These are phyloP conservation scores for Platysteira castanea DNA, from an alignment of 2,113 vertebrate species.

Conservation along the genomic window DNA sequence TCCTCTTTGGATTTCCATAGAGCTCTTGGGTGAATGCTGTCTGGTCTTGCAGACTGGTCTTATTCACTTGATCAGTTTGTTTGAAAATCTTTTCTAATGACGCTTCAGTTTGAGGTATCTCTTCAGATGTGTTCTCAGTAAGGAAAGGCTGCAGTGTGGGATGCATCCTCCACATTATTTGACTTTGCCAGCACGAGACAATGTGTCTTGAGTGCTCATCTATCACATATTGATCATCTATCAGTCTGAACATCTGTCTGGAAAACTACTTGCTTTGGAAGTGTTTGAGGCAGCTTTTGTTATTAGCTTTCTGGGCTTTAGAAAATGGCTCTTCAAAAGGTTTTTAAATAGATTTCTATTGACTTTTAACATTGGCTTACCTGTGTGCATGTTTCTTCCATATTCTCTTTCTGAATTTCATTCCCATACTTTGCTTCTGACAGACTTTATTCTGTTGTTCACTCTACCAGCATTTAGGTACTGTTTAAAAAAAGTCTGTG, in stretches of 20 bases:
- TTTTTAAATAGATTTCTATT: not conserved
- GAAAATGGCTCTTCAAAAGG: not conserved
- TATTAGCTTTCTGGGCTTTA: not conserved
- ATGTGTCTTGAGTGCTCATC: not conserved
- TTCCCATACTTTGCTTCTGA: not conserved
- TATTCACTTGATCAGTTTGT: not conserved
- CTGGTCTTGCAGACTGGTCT: not conserved
- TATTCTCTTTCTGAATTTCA: not conserved
- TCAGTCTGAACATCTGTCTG: not conserved
- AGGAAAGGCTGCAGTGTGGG: not conserved
- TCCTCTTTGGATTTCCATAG: not conserved
- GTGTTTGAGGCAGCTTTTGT: not conserved
- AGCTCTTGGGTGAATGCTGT: not conserved
- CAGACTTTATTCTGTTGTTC: not conserved
- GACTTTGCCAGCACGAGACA: not conserved
- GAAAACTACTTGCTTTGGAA: not conserved
- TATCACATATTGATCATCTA: not conserved
- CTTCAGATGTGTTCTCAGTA: not conserved
- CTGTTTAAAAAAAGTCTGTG: not conserved
- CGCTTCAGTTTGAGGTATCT: not conserved
- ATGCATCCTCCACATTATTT: not conserved
- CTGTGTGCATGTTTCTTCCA: not conserved
- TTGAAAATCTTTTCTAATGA: conserved; percentile 18
- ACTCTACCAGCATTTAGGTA: not conserved
- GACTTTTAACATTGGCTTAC: not conserved